Evolutionary conservation across 2,888 invertebrate species (phyloP).

Genomic region (Polyommatus iphigenia): DNA sequence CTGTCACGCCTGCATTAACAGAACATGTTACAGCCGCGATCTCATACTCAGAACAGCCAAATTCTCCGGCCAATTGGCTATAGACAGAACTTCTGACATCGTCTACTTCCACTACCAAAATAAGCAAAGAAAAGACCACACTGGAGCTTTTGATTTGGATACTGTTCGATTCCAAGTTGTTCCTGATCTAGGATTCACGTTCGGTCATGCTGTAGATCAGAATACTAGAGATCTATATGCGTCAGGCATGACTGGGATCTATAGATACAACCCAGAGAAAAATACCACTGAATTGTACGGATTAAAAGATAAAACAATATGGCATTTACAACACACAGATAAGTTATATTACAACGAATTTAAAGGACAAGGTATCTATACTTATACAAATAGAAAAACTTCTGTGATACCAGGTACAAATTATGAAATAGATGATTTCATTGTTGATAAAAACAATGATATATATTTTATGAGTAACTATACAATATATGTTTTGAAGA

Average conservation of each 20-base stretch:
- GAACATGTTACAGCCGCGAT: slow-evolving; percentile 56
- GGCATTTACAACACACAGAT: slow-evolving; percentile 60
- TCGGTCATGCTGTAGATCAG: slow-evolving; percentile 60
- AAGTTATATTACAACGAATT: slow-evolving; percentile 58
- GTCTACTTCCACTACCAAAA: slow-evolving; percentile 62
- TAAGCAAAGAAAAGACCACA: slow-evolving; percentile 49
- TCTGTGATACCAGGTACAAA: slow-evolving; percentile 46
- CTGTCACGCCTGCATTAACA: slow-evolving; percentile 62
- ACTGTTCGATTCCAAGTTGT: slow-evolving; percentile 50
- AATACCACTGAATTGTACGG: slow-evolving; percentile 50
- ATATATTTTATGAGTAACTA: slow-evolving; percentile 59
- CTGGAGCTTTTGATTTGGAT: slow-evolving; percentile 57
- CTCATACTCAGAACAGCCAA: slow-evolving; percentile 52
- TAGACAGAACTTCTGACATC: slow-evolving; percentile 56
- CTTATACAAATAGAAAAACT: slow-evolving; percentile 49
- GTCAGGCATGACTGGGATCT: slow-evolving; percentile 57
- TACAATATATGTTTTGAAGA: slow-evolving; percentile 53
- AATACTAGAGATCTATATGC: slow-evolving; percentile 54
- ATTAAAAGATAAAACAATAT: slow-evolving; percentile 56
- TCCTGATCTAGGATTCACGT: slow-evolving; percentile 56
- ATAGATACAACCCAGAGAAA: slow-evolving; percentile 50
- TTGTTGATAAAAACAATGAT: slow-evolving; percentile 57
- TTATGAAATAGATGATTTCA: slow-evolving; percentile 61
- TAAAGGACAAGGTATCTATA: slow-evolving; percentile 52
- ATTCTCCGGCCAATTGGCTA: slow-evolving; percentile 61